phyloP scores from a whole-genome alignment of 2,797 vertebrate genomes.

The Periophthalmus magnuspinnatus region DNA sequence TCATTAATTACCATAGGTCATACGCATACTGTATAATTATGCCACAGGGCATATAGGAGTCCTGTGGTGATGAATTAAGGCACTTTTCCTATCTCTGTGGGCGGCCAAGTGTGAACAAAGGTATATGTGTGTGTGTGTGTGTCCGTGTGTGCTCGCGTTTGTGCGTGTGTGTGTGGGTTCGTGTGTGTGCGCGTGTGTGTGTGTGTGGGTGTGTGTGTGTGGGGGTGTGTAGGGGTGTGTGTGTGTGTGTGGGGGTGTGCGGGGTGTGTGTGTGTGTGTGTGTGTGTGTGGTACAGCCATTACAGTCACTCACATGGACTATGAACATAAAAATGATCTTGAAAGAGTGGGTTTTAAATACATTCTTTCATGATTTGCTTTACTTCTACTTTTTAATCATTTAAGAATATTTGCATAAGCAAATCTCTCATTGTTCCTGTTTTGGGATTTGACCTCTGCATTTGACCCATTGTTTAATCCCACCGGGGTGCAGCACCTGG shows the following conservation, averaged over 20 bases:
- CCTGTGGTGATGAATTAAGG: constrained; percentile 60
- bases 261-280: too few species aligned
- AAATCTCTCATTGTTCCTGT: too few species aligned
- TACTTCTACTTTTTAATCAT: too few species aligned
- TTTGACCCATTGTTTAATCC: too few species aligned
- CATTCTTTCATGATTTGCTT: not conserved
- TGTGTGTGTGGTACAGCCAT: not conserved
- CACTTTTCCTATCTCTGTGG: constrained; percentile 46
- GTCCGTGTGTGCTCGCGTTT: not conserved
- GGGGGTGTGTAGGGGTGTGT: too few species aligned
- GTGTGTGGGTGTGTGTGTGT: constrained; percentile 1
- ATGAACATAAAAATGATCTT: not conserved
- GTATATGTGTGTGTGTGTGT: constrained; percentile 14
- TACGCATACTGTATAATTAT: constrained; percentile 61
- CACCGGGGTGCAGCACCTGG: too few species aligned
- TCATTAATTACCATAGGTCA: constrained; percentile 73
- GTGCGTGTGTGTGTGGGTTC: constrained; percentile 12
- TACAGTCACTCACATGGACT: not conserved
- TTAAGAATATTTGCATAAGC: too few species aligned
- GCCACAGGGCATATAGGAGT: constrained; percentile 51
- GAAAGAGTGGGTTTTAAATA: not conserved
- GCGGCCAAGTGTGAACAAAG: constrained; percentile 58
- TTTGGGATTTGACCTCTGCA: too few species aligned
- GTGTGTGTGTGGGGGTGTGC: too few species aligned
- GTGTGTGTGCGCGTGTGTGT: not conserved